Evolutionary conservation across 2,113 vertebrate species (phyloP).

Genomic region (Bubalus kerabau): DNA sequence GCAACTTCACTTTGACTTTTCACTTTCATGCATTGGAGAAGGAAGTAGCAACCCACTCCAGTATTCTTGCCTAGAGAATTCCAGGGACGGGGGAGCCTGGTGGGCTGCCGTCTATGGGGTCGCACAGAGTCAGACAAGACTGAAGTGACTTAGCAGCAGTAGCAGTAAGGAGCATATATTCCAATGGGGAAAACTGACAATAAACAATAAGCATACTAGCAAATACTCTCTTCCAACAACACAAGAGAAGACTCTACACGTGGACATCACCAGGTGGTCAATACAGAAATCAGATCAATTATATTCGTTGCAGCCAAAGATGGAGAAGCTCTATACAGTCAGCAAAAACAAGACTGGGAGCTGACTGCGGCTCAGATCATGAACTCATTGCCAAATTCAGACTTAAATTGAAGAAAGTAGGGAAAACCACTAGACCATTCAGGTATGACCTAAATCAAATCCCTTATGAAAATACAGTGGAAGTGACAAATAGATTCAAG

Average conservation of each 20-base stretch:
- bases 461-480: not conserved
- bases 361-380: not conserved
- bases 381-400: not conserved
- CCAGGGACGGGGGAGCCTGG: no score
- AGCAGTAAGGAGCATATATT: not conserved
- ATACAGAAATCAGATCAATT: not conserved
- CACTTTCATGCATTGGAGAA: no score
- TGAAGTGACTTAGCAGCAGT: no score
- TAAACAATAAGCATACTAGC: not conserved
- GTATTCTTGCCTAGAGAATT: no score
- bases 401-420: not conserved
- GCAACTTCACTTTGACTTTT: no score
- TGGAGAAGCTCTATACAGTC: not conserved
- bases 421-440: not conserved
- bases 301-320: not conserved
- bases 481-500: not conserved
- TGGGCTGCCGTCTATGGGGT: no score
- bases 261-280: not conserved
- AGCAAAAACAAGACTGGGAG: not conserved
- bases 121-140: no score
- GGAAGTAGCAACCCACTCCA: no score
- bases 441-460: not conserved
- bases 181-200: not conserved
- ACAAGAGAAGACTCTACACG: not conserved
- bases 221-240: not conserved